A percentile compares a stretch with the other conserved stretches of the same genome.
Conservation (phyloP, 2,888 invertebrate genomes). For the Nasonia oneida region DNA sequence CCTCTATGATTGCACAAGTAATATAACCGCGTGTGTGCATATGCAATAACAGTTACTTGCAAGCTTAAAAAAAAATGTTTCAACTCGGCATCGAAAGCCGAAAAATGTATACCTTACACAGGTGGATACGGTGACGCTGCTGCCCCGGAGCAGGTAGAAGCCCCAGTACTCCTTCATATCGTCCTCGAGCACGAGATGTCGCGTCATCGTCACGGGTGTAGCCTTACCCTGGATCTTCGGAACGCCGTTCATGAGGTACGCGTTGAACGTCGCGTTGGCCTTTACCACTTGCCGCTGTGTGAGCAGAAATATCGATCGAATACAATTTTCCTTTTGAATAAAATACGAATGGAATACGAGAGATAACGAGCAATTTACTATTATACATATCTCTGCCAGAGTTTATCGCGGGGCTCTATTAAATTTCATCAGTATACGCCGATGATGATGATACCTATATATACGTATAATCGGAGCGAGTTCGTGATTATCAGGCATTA, state of each 20-base stretch:
- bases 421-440: slow-evolving; percentile 21
- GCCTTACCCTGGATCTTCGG: slow-evolving; percentile 83
- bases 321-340: neutral
- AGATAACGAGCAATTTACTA: slow-evolving; percentile 45
- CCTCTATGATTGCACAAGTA: neutral
- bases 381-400: slow-evolving; percentile 4
- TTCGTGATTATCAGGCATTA: slow-evolving; percentile 25
- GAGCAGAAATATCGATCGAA: neutral
- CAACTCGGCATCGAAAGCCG: neutral
- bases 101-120: slow-evolving; percentile 84
- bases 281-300: slow-evolving; percentile 84
- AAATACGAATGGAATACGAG: neutral
- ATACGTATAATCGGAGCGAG: neutral
- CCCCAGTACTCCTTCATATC: slow-evolving; percentile 93
- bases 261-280: slow-evolving; percentile 88
- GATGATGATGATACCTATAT: slow-evolving; percentile 10
- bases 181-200: slow-evolving; percentile 86
- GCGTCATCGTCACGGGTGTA: slow-evolving; percentile 85
- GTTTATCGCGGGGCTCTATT: slow-evolving; percentile 44
- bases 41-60: neutral
- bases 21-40: neutral
- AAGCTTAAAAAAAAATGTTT: neutral
- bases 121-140: slow-evolving; percentile 87
- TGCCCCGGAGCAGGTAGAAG: slow-evolving; percentile 88
- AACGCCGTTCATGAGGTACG: slow-evolving; percentile 84